Evolutionary conservation across 2,797 vertebrate genomes (phyloP).

Genomic region (Silurus aristotelis): DNA sequence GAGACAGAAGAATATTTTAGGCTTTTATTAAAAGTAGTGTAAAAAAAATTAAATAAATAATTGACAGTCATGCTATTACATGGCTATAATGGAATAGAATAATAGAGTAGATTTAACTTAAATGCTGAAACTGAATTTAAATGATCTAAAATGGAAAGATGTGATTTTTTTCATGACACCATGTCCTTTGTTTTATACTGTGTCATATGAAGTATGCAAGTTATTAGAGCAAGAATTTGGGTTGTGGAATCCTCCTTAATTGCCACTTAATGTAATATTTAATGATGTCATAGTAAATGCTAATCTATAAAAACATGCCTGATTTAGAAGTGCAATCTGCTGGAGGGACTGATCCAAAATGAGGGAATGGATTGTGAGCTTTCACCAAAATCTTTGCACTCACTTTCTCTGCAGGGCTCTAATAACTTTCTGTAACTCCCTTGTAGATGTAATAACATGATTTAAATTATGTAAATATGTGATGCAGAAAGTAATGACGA

Average conservation of each 20-base stretch:
- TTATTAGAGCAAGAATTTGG: not conserved
- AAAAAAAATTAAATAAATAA: not conserved
- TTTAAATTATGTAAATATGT: conserved; percentile 16
- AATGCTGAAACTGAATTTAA: not conserved
- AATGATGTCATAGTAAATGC: no score
- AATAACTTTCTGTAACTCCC: conserved; percentile 3
- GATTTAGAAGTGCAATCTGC: not conserved
- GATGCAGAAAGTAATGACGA: not conserved
- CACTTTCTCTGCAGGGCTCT: not conserved
- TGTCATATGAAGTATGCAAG: not conserved
- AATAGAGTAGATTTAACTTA: no score
- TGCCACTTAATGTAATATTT: not conserved
- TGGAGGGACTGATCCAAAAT: not conserved
- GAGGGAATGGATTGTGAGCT: not conserved
- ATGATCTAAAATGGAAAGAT: not conserved
- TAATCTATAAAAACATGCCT: not conserved
- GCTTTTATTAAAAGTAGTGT: not conserved
- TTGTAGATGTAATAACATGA: conserved; percentile 11
- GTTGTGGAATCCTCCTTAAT: not conserved
- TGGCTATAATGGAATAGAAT: not conserved
- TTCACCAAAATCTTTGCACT: not conserved
- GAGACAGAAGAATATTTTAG: not conserved
- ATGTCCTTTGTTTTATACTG: not conserved
- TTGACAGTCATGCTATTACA: not conserved
- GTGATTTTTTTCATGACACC: not conserved